Conservation (phyloP, 2,797 vertebrate species). For the Florisuga fusca region DNA sequence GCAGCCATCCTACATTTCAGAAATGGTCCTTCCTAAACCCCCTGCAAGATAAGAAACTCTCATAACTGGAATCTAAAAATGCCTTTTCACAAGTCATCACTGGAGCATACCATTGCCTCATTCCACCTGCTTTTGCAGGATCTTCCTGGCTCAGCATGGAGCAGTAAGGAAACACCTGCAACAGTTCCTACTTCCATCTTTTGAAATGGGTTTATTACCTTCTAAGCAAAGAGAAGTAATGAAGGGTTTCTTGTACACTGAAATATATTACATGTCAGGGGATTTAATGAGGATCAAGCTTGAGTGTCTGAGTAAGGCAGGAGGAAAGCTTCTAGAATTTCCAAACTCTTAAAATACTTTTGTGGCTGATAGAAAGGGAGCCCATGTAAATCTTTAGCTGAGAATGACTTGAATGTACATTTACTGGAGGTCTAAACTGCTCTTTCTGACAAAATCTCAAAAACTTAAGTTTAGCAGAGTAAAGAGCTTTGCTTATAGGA, state of each 20-base stretch:
- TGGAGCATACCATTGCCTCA: background rate
- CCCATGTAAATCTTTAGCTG: slow-evolving; percentile 67
- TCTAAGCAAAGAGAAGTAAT: slow-evolving; percentile 56
- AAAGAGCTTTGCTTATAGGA: slow-evolving; percentile 41
- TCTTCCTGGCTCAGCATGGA: background rate
- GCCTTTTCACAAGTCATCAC: background rate
- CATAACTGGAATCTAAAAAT: background rate
- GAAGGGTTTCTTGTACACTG: slow-evolving; percentile 60
- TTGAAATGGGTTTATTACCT: slow-evolving; percentile 67
- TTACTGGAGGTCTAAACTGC: slow-evolving; percentile 57
- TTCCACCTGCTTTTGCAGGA: background rate
- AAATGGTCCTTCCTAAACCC: background rate
- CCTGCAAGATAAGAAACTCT: background rate
- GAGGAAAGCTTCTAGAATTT: slow-evolving; percentile 72
- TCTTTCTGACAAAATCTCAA: slow-evolving; percentile 61
- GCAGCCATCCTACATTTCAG: background rate
- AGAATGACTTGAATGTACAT: slow-evolving; percentile 52
- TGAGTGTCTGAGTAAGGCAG: slow-evolving; percentile 67
- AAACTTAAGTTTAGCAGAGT: slow-evolving; percentile 6
- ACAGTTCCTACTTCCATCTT: slow-evolving; percentile 54
- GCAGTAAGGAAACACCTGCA: slow-evolving; percentile 54
- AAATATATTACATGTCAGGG: slow-evolving; percentile 69
- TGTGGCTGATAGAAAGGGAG: slow-evolving; percentile 64
- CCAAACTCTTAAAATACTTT: slow-evolving; percentile 74
- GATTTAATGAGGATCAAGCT: slow-evolving; percentile 74